Evolutionary conservation across 2,113 vertebrate genomes (phyloP).

Genomic region (Tautogolabrus adspersus): DNA sequence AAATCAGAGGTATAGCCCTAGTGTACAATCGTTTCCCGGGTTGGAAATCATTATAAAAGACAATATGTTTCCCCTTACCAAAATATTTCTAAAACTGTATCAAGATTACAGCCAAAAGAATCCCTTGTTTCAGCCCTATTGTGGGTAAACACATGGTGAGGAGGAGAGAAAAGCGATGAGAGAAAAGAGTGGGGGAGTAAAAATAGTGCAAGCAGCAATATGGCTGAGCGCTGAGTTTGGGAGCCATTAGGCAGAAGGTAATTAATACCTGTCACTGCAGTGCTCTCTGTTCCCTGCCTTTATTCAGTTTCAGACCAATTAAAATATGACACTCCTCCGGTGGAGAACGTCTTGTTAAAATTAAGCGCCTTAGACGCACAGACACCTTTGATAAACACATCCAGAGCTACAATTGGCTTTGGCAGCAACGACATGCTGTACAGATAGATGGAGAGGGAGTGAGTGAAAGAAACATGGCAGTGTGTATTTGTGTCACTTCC

Average conservation of each 20-base stretch:
- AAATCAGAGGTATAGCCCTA: not conserved
- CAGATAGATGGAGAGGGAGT: conserved; percentile 3
- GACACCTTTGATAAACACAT: conserved; percentile 80
- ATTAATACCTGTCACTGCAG: conserved; percentile 80
- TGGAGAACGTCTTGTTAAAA: conserved; percentile 78
- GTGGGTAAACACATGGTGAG: conserved; percentile 59
- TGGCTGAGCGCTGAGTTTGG: conserved; percentile 72
- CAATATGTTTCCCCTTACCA: conserved; percentile 15
- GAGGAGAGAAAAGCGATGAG: conserved; percentile 52
- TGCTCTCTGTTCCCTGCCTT: conserved; percentile 70
- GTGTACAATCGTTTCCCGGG: not conserved
- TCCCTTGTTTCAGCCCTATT: conserved; percentile 43
- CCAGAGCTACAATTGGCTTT: conserved; percentile 83
- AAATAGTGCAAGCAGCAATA: conserved; percentile 71
- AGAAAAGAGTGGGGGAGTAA: conserved; percentile 62
- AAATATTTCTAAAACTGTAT: conserved; percentile 45
- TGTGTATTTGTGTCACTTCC: conserved; percentile 61
- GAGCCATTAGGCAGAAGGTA: conserved; percentile 78
- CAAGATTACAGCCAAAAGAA: conserved; percentile 46
- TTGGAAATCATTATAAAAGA: not conserved
- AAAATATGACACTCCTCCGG: conserved; percentile 79
- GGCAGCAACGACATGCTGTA: conserved; percentile 60
- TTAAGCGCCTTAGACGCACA: conserved; percentile 69
- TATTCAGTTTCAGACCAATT: conserved; percentile 80
- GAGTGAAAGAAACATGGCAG: conserved; percentile 34